These are phyloP conservation scores for Clostera curtula DNA, from an alignment of 2,888 invertebrate species.

Conservation along the genomic window DNA sequence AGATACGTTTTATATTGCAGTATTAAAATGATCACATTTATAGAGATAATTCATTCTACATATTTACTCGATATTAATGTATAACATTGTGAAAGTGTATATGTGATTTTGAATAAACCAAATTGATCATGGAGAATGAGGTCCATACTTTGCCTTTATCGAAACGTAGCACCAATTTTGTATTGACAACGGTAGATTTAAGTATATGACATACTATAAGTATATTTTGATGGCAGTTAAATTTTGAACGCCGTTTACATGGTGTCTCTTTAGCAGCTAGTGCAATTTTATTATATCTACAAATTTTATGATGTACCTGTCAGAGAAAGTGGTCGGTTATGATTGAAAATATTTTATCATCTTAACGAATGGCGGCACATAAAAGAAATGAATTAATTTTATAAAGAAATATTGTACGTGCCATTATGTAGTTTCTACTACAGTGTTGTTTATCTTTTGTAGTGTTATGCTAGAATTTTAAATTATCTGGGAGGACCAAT, in stretches of 20 bases:
- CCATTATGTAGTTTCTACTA: conserved; percentile 28
- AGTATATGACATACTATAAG: conserved; percentile 31
- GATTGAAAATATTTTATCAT: conserved; percentile 30
- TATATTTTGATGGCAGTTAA: conserved; percentile 47
- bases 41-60: conserved; percentile 10
- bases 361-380: conserved; percentile 28
- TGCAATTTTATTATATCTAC: conserved; percentile 37
- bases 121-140: conserved; percentile 19
- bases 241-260: conserved; percentile 46
- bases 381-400: conserved; percentile 25
- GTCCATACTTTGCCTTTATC: conserved; percentile 37
- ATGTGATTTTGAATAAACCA: conserved; percentile 8
- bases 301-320: conserved; percentile 25
- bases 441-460: conserved; percentile 27
- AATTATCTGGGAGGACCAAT: conserved; percentile 57
- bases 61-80: conserved; percentile 2
- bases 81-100: conserved; percentile 4
- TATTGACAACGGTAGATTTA: conserved; percentile 43
- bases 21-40: conserved; percentile 28
- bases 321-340: no score
- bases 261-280: conserved; percentile 64
- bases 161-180: conserved; percentile 50
- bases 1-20: conserved; percentile 28
- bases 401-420: conserved; percentile 24
- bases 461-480: conserved; percentile 35